These are phyloP conservation scores for Melieria crassipennis DNA, from an alignment of 2,888 invertebrate species.

Conservation along the genomic window DNA sequence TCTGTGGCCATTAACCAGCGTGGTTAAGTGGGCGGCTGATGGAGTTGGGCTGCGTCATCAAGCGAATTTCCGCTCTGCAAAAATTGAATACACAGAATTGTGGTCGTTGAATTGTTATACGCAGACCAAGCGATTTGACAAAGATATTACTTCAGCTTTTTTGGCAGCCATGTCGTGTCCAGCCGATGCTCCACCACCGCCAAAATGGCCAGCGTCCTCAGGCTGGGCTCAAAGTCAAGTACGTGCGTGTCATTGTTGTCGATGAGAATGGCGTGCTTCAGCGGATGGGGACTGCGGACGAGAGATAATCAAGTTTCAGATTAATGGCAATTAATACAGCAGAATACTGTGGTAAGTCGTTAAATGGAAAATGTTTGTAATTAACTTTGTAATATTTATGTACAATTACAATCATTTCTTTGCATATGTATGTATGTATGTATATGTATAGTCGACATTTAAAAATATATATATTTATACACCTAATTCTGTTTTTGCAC, in stretches of 20 bases:
- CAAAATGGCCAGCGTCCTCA: constrained; percentile 78
- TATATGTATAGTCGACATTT: no score
- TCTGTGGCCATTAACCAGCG: constrained; percentile 54
- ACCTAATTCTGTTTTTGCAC: no score
- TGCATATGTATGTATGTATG: no score
- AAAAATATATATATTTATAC: no score
- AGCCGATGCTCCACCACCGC: constrained; percentile 73
- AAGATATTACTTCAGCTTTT: constrained; percentile 70
- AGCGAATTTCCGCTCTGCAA: constrained; percentile 73
- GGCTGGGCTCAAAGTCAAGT: constrained; percentile 79
- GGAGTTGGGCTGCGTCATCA: constrained; percentile 77
- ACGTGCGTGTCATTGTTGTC: constrained; percentile 87
- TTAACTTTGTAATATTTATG: background rate
- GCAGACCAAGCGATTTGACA: background rate
- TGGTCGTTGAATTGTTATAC: background rate
- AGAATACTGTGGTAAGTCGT: background rate
- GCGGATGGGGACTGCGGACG: constrained; percentile 41
- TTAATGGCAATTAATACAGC: no score
- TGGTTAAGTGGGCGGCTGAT: constrained; percentile 70
- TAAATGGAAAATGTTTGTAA: no score
- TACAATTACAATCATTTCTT: background rate
- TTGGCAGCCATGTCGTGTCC: constrained; percentile 73
- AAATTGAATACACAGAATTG: constrained; percentile 38
- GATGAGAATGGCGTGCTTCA: constrained; percentile 65
- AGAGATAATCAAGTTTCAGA: background rate